Evolutionary conservation across 2,888 invertebrate genomes (phyloP), one percentile per base, ranked within the genome.

Genomic region (Sminthurides aquaticus): DNA sequence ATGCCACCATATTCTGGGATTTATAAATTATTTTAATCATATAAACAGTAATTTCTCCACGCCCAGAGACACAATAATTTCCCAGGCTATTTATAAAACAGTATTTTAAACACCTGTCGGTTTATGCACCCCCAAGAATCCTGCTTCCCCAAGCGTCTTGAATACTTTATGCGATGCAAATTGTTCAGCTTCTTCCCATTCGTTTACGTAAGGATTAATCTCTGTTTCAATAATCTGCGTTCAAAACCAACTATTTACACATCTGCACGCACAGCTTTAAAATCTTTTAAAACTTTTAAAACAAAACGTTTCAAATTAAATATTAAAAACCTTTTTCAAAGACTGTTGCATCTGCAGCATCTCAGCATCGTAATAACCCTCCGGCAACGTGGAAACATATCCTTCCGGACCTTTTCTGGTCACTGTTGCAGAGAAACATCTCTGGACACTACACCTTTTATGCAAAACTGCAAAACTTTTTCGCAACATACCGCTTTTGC

Each of bases 1-100:
- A 81, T 75, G 2, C 83, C 83, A 27, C 83, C 83, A 77, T 81
- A 83, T 67, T 81, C 83, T 81, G 43, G n/a, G n/a, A n/a, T n/a
- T n/a, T n/a, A n/a, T n/a, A n/a, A n/a, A n/a, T 20, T 3, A 43
- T 29, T 57, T 29, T 34, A 20, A 43, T 29, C 43, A 24, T 28
- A 43, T 43, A n/a, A n/a, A n/a, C 3, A n/a, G 20, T 15, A 59
- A 59, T 48, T 20, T 20, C n/a, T n/a, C n/a, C n/a, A n/a, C n/a
- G n/a, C n/a, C n/a, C n/a, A n/a, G n/a, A n/a, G n/a, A n/a, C n/a
- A 60, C 3, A 43, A 52, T 49, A 8, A 2, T 29, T 25, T n/a
- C 18, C 3, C 2, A 27, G 24, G 5, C 15, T 54, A n/a, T n/a
- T n/a, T n/a, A n/a, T n/a, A n/a, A n/a, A n/a, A n/a, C n/a, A n/a